These are phyloP conservation scores for Archilochus colubris DNA, from an alignment of 2,113 vertebrate species.

Conservation along the genomic window DNA sequence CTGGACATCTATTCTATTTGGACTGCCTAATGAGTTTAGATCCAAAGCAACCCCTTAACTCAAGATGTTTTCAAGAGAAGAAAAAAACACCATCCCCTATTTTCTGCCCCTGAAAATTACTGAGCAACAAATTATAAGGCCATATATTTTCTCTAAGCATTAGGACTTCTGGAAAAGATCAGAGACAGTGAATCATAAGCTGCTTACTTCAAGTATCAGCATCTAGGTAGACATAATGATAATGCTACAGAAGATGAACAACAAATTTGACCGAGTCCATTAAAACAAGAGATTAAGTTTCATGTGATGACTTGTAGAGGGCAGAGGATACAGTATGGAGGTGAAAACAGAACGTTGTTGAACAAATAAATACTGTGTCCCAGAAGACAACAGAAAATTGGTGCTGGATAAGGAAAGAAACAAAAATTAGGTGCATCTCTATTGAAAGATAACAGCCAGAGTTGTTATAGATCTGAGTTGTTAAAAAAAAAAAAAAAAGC, in stretches of 20 bases:
- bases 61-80: background rate
- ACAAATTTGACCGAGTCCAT: background rate
- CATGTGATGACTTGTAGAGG: background rate
- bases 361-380: background rate
- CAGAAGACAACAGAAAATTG: background rate
- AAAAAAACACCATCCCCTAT: background rate
- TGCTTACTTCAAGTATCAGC: conserved; percentile 11
- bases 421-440: background rate
- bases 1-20: background rate
- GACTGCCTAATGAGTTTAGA: background rate
- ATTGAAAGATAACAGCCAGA: background rate
- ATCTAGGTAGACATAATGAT: background rate
- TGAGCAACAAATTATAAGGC: background rate
- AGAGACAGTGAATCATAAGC: background rate
- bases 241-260: background rate
- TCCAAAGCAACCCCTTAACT: background rate
- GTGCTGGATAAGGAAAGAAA: background rate
- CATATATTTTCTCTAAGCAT: background rate
- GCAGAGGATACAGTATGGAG: background rate
- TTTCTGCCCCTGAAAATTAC: background rate
- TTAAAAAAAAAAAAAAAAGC: background rate
- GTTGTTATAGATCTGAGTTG: background rate
- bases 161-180: background rate
- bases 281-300: background rate
- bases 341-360: background rate